These are phyloP conservation scores for Crax fasciolata DNA, from an alignment of 2,797 vertebrate species.

Conservation along the genomic window DNA sequence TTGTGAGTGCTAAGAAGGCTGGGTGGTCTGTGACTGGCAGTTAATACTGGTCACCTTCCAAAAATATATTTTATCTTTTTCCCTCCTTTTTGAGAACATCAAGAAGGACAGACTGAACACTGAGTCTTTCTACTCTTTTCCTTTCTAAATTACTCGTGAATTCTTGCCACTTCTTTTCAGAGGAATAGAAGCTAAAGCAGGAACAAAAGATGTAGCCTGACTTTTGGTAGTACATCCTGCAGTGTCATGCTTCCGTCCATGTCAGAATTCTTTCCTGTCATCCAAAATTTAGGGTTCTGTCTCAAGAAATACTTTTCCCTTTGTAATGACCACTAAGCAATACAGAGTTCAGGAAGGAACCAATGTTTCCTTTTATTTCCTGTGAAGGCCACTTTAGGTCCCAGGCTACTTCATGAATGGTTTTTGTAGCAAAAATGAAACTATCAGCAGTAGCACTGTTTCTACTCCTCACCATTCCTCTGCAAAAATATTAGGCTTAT, in stretches of 20 bases:
- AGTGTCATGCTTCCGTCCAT: not conserved
- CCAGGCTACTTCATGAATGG: not conserved
- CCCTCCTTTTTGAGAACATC: not conserved
- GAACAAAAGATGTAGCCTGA: not conserved
- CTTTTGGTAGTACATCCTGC: not conserved
- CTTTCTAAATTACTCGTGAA: slow-evolving; percentile 5
- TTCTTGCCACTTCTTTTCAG: not conserved
- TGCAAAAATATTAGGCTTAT: not conserved
- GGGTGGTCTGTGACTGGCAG: not conserved
- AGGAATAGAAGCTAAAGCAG: not conserved
- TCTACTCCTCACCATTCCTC: not conserved
- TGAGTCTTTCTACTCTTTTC: not conserved
- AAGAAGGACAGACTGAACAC: not conserved
- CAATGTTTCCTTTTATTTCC: not conserved
- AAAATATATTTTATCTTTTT: not conserved
- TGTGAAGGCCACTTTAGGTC: not conserved
- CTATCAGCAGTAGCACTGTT: not conserved
- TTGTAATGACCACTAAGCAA: not conserved
- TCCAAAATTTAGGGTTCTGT: not conserved
- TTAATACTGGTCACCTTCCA: not conserved
- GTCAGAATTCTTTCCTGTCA: not conserved
- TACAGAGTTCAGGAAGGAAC: not conserved
- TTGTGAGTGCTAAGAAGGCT: not conserved
- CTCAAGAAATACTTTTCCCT: not conserved
- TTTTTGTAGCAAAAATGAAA: not conserved